Conservation (phyloP, 2,888 invertebrate genomes). For the Dynastes hyllus region DNA sequence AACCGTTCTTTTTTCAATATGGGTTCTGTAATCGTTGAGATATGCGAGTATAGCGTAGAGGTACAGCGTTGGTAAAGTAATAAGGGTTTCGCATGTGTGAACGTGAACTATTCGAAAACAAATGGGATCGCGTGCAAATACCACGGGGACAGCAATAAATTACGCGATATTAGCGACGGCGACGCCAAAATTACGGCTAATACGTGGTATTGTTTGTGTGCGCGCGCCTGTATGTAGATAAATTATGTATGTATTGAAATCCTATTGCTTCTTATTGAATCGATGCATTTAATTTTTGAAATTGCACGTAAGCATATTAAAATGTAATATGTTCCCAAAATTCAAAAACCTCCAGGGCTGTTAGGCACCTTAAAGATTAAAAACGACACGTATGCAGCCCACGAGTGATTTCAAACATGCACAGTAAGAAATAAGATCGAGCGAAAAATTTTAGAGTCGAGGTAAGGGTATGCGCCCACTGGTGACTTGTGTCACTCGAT, state of each 20-base stretch:
- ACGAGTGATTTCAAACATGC: no score
- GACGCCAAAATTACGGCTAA: constrained; percentile 31
- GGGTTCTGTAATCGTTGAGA: background rate
- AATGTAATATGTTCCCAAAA: no score
- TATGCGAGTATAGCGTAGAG: constrained; percentile 8
- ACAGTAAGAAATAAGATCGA: no score
- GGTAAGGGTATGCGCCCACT: no score
- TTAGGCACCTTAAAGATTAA: no score
- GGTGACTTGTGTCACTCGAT: no score
- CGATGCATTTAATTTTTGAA: background rate
- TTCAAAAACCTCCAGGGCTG: no score
- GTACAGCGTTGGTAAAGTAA: constrained; percentile 12
- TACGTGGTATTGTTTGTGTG: constrained; percentile 20
- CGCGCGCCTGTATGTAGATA: background rate
- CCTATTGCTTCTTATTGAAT: constrained; percentile 8
- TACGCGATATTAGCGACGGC: constrained; percentile 32
- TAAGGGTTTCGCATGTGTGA: constrained; percentile 40
- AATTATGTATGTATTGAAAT: constrained; percentile 31
- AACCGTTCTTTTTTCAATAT: no score
- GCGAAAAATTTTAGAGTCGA: no score
- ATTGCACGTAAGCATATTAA: background rate
- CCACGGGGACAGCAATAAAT: constrained; percentile 37
- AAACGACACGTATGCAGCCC: no score
- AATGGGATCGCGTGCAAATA: constrained; percentile 37
- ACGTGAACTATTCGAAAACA: constrained; percentile 30